phyloP scores from a whole-genome alignment of 2,888 invertebrate species.

The Sarcophaga subvicina region DNA sequence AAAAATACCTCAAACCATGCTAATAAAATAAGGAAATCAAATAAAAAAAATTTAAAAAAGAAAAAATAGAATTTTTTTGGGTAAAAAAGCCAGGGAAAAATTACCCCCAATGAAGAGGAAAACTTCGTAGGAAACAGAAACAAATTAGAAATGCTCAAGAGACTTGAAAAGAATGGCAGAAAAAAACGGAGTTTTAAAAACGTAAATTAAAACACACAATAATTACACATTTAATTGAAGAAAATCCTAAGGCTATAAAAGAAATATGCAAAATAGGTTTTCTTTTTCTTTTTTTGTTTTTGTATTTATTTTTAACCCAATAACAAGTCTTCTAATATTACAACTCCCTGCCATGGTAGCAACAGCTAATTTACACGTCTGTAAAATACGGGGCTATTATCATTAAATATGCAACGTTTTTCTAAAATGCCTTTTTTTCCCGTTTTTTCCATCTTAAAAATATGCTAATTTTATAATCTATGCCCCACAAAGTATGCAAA shows the following conservation, averaged over 20 bases:
- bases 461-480: slow-evolving; percentile 79
- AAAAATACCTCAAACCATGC: slow-evolving; percentile 73
- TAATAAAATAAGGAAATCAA: slow-evolving; percentile 75
- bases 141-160: slow-evolving; percentile 72
- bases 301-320: slow-evolving; percentile 51
- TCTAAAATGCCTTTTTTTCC: not conserved
- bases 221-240: slow-evolving; percentile 81
- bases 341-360: not conserved
- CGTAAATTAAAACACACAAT: slow-evolving; percentile 74
- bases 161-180: slow-evolving; percentile 33
- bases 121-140: slow-evolving; percentile 59
- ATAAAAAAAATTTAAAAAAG: slow-evolving; percentile 70
- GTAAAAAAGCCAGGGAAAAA: slow-evolving; percentile 60
- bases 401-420: slow-evolving; percentile 43
- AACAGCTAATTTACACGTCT: slow-evolving; percentile 41
- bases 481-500: slow-evolving; percentile 67
- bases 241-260: slow-evolving; percentile 69
- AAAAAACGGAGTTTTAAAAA: slow-evolving; percentile 39
- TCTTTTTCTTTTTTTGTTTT: slow-evolving; percentile 70
- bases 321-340: not conserved
- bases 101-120: slow-evolving; percentile 4
- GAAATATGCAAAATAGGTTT: slow-evolving; percentile 67
- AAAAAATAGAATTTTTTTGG: slow-evolving; percentile 15
- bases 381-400: slow-evolving; percentile 2
- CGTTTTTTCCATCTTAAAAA: slow-evolving; percentile 70